Percentiles rank a stretch among this genome's conserved stretches.
Evolutionary conservation across 2,113 vertebrate species (phyloP).

Genomic region (Pagrus major): DNA sequence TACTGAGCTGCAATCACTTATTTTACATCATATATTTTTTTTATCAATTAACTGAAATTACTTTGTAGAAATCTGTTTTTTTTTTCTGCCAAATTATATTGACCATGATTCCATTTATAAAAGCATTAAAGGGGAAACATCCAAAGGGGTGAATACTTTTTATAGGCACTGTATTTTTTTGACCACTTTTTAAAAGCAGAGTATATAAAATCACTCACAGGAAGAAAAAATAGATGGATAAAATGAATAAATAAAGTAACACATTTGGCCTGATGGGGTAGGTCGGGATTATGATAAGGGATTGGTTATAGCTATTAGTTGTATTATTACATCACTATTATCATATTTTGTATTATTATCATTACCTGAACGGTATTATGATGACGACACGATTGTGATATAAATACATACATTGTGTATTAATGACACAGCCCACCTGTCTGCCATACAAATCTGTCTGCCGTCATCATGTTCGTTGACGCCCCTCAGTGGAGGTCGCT

Average conservation of each 20-base stretch:
- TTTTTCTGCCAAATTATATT: no score
- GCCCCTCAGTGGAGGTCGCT: constrained; percentile 65
- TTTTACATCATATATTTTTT: no score
- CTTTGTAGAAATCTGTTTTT: no score
- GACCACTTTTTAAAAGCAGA: not conserved
- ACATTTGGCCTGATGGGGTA: no score
- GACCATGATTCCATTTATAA: no score
- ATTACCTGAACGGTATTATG: no score
- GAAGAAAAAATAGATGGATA: not conserved
- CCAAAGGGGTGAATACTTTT: no score
- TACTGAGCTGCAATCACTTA: no score
- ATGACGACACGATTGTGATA: not conserved
- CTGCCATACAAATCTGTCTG: not conserved
- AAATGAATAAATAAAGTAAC: not conserved
- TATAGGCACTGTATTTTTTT: no score
- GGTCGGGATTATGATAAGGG: not conserved
- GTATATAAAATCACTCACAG: not conserved
- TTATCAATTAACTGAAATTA: no score
- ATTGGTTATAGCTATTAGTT: no score
- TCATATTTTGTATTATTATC: not conserved
- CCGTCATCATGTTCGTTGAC: constrained; percentile 3
- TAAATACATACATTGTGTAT: not conserved
- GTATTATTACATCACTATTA: not conserved
- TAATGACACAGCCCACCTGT: not conserved
- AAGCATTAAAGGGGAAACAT: no score